phyloP scores from a whole-genome alignment of 1,140 invertebrate genomes.

The Berghia stephanieae region DNA sequence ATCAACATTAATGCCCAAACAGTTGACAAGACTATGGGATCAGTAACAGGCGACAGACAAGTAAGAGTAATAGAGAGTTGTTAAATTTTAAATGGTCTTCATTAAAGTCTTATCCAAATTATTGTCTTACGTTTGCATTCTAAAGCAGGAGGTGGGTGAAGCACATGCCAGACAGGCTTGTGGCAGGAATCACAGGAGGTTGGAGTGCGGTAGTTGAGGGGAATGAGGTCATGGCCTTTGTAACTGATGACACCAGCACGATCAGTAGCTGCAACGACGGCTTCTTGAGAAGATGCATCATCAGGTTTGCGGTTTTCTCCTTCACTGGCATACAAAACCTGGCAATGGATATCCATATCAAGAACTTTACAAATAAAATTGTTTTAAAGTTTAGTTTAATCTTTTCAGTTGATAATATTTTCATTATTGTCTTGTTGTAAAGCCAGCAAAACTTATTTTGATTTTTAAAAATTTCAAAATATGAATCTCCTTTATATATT shows the following conservation, averaged over 20 bases:
- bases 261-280: constrained; percentile 54
- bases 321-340: constrained; percentile 66
- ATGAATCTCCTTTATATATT: no score
- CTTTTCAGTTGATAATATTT: no score
- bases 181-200: constrained; percentile 97
- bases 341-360: no score
- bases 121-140: constrained; percentile 88
- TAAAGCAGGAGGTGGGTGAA: constrained; percentile 93
- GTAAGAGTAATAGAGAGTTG: neutral
- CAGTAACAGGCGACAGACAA: no score
- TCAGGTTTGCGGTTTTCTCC: constrained; percentile 63
- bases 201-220: constrained; percentile 97
- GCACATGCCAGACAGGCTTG: constrained; percentile 96
- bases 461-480: no score
- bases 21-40: no score
- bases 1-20: no score
- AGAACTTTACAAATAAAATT: no score
- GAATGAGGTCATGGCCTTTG: constrained; percentile 96
- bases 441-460: no score
- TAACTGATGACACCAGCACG: constrained; percentile 83
- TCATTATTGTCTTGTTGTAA: no score
- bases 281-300: constrained; percentile 54
- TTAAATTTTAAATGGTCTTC: neutral
- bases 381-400: no score
- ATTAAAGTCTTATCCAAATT: neutral